phyloP scores from a whole-genome alignment of 2,113 vertebrate genomes.

The Tonatia bakeri region DNA sequence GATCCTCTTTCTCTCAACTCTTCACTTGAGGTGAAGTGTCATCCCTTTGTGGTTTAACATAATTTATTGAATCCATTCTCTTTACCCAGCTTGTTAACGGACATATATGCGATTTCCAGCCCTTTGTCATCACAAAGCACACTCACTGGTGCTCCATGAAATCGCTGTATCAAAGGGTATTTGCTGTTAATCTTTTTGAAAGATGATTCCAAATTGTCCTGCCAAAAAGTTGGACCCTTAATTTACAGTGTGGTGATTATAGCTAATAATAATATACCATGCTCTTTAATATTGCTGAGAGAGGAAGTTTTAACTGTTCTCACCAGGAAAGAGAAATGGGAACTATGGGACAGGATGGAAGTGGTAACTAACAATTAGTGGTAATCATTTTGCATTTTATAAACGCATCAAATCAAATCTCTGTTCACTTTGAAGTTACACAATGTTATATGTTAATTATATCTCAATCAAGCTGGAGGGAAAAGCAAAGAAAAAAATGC shows the following conservation, averaged over 20 bases:
- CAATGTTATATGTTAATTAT: neutral
- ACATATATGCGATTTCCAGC: neutral
- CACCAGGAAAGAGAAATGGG: neutral
- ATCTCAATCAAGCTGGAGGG: neutral
- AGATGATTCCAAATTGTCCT: neutral
- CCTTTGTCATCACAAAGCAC: neutral
- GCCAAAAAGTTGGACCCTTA: neutral
- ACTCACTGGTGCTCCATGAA: neutral
- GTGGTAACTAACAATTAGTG: neutral
- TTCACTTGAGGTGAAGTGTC: neutral
- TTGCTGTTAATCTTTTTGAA: neutral
- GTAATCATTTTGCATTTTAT: neutral
- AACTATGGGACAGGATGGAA: neutral
- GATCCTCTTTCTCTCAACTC: neutral
- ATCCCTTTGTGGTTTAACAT: neutral
- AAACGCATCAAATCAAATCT: neutral
- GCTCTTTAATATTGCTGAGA: neutral
- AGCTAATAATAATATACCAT: neutral
- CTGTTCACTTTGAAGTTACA: neutral
- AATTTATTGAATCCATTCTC: neutral
- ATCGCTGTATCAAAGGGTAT: neutral
- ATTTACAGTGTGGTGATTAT: neutral
- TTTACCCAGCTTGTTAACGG: neutral
- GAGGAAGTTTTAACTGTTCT: neutral
- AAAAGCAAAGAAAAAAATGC: neutral